phyloP scores from a whole-genome alignment of 2,888 invertebrate species.

The Taphrorychus bicolor region DNA sequence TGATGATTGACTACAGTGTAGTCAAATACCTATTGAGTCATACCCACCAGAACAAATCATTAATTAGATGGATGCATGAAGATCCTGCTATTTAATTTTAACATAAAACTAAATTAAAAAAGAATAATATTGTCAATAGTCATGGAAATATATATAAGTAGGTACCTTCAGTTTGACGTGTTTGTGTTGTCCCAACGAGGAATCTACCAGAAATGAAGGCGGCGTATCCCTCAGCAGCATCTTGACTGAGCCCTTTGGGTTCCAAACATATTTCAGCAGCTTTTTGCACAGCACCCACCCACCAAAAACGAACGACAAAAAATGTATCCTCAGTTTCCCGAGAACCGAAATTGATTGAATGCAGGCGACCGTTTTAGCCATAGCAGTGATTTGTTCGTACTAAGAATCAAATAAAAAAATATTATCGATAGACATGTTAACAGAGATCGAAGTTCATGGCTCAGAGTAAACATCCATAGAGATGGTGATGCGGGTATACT shows the following conservation, averaged over 20 bases:
- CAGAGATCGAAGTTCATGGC: constrained; percentile 45
- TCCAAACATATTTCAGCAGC: constrained; percentile 62
- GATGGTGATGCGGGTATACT: neutral
- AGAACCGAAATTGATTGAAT: constrained; percentile 62
- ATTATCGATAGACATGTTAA: constrained; percentile 17
- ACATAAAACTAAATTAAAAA: no score
- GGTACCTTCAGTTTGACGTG: constrained; percentile 70
- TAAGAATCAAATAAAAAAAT: constrained; percentile 18
- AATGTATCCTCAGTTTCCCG: constrained; percentile 61
- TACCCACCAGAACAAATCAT: no score
- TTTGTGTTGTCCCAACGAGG: constrained; percentile 67
- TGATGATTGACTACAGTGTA: no score
- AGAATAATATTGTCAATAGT: no score
- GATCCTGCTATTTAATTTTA: no score
- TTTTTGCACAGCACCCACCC: constrained; percentile 62
- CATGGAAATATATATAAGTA: no score
- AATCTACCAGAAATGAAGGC: constrained; percentile 67
- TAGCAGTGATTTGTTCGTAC: constrained; percentile 10
- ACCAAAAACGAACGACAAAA: constrained; percentile 63
- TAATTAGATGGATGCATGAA: no score
- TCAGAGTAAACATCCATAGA: constrained; percentile 30
- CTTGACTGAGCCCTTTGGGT: constrained; percentile 59
- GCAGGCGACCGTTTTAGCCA: constrained; percentile 42
- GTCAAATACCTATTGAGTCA: no score
- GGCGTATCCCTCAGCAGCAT: constrained; percentile 64